Percentiles rank a stretch among this genome's conserved stretches.
These are phyloP conservation scores for Apodemia zela DNA, from an alignment of 2,888 invertebrate genomes.

Conservation along the genomic window DNA sequence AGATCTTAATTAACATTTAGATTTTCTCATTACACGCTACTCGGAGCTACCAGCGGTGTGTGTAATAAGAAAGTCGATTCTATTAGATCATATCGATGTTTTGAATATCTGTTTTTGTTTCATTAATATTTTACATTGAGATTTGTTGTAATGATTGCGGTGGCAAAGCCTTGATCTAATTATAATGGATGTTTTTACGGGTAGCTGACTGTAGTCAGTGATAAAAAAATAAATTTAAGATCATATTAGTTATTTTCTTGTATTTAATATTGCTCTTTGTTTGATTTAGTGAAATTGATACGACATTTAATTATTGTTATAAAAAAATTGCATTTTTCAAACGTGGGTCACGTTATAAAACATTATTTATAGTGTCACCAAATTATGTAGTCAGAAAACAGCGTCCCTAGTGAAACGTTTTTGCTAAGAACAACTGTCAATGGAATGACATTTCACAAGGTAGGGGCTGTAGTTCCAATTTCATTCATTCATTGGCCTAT, in stretches of 20 bases:
- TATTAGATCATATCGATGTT: slow-evolving; percentile 58
- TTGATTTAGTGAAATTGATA: background rate
- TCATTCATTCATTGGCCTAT: no score
- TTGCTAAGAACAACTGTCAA: no score
- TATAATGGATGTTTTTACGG: background rate
- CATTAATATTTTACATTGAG: slow-evolving; percentile 26
- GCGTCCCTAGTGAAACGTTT: no score
- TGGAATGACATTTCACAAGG: no score
- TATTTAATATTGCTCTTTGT: background rate
- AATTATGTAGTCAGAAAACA: no score
- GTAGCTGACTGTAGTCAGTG: background rate
- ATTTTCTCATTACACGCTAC: slow-evolving; percentile 79
- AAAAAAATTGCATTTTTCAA: no score
- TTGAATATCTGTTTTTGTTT: slow-evolving; percentile 54
- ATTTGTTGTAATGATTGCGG: slow-evolving; percentile 37
- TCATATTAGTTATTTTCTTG: background rate
- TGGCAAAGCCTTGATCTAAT: background rate
- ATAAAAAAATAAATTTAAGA: background rate
- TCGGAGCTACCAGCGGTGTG: slow-evolving; percentile 66
- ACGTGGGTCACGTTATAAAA: no score
- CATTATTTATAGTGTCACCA: no score
- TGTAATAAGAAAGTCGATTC: slow-evolving; percentile 73
- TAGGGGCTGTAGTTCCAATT: no score
- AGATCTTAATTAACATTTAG: slow-evolving; percentile 80
- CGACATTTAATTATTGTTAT: background rate